These are phyloP conservation scores for Cremastobaeus sp. DNA, from an alignment of 2,888 invertebrate species.

Conservation along the genomic window DNA sequence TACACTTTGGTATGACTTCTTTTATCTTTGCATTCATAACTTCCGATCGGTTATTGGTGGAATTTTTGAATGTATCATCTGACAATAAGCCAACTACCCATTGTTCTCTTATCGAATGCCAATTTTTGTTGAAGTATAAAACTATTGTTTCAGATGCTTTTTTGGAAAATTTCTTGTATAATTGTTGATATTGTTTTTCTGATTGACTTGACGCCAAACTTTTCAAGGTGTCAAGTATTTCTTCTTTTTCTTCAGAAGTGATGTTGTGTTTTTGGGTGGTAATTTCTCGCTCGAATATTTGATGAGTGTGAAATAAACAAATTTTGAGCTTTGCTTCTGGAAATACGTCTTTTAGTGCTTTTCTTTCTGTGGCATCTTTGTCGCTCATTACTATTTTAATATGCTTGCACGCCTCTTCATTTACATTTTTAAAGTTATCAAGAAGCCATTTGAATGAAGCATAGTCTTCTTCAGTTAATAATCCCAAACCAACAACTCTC, in stretches of 20 bases:
- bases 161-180: not conserved
- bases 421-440: not conserved
- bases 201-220: not conserved
- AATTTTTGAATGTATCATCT: too few relatives aligned
- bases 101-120: not conserved
- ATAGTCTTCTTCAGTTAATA: not conserved
- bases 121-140: not conserved
- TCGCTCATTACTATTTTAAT: not conserved
- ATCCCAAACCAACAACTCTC: not conserved
- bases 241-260: not conserved
- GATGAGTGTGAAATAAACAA: not conserved
- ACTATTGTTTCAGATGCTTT: not conserved
- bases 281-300: not conserved
- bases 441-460: not conserved
- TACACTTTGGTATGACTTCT: not conserved
- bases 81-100: too few relatives aligned
- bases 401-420: not conserved
- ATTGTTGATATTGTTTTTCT: not conserved
- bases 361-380: too few relatives aligned
- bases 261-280: not conserved
- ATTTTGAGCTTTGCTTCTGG: too few relatives aligned
- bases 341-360: not conserved
- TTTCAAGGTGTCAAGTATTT: not conserved
- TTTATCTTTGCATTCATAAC: conserved; percentile 9
- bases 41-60: conserved; percentile 4